Percentiles rank a stretch among this genome's conserved stretches.
phyloP scores from a whole-genome alignment of 92 coral and sea anemone genomes.

The Epizoanthus stellaris region DNA sequence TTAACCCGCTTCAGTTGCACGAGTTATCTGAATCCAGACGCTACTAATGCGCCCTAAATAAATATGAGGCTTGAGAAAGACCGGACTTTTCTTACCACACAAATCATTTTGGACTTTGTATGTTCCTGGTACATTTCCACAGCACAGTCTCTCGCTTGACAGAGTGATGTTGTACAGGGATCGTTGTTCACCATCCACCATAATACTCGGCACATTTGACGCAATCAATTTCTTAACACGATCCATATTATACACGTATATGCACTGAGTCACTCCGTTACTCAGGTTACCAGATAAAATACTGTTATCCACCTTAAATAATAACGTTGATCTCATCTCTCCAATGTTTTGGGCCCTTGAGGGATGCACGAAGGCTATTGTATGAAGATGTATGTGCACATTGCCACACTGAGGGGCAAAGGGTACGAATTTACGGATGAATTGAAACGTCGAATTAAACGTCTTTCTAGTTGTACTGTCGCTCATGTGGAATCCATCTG shows the following conservation, averaged over 20 bases:
- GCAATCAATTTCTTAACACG: background rate
- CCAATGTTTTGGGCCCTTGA: background rate
- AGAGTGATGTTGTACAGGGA: background rate
- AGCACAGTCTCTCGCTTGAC: slow-evolving; percentile 4
- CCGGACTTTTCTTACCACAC: slow-evolving; percentile 9
- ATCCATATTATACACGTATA: background rate
- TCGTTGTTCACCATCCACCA: background rate
- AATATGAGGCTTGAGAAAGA: background rate
- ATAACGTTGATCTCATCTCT: slow-evolving; percentile 22
- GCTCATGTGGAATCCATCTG: slow-evolving; percentile 5
- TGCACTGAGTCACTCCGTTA: slow-evolving; percentile 4
- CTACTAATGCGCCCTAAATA: background rate
- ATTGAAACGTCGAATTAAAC: slow-evolving; percentile 12
- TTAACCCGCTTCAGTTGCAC: background rate
- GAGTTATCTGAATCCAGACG: background rate
- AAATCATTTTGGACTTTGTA: background rate
- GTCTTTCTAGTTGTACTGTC: background rate
- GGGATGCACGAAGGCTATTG: background rate
- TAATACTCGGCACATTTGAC: slow-evolving; percentile 12
- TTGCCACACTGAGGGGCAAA: background rate
- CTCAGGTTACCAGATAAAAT: background rate
- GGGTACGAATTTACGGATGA: background rate
- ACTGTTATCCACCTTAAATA: background rate
- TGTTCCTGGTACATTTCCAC: slow-evolving; percentile 9
- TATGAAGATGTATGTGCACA: background rate